These are phyloP conservation scores for Macroglossus sobrinus DNA, from an alignment of 2,113 vertebrate genomes.

Conservation along the genomic window DNA sequence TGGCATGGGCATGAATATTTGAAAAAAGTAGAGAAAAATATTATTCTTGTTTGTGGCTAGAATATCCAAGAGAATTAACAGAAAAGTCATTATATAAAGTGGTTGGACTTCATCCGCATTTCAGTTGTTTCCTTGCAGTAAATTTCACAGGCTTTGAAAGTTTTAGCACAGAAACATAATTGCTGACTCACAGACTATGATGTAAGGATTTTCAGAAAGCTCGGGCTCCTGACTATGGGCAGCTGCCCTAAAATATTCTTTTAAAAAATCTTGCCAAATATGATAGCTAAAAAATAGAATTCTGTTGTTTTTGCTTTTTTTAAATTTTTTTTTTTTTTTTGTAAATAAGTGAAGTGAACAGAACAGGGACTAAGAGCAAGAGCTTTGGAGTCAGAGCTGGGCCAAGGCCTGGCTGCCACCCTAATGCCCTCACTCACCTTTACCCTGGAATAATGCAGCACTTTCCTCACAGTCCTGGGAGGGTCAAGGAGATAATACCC, in stretches of 20 bases:
- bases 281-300: not conserved
- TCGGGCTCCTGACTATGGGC: not conserved
- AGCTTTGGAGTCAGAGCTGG: not conserved
- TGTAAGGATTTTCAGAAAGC: not conserved
- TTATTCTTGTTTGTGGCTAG: not conserved
- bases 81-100: not conserved
- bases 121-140: not conserved
- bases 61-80: not conserved
- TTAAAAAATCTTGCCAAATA: not conserved
- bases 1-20: not conserved
- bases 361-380: not conserved
- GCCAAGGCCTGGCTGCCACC: not conserved
- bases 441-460: rapidly evolving
- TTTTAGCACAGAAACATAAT: not conserved
- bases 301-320: not conserved
- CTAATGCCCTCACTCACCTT: not conserved
- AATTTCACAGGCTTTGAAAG: not conserved
- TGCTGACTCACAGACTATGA: not conserved
- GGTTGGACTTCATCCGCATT: not conserved
- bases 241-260: not conserved
- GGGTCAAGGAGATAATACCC: not conserved
- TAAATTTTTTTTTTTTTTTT: not conserved
- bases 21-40: not conserved
- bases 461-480: not conserved
- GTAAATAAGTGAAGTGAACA: not conserved